Percentiles rank a stretch among this genome's conserved stretches.
Evolutionary conservation across 2,797 vertebrate species (phyloP).

Genomic region (Alosa sapidissima): DNA sequence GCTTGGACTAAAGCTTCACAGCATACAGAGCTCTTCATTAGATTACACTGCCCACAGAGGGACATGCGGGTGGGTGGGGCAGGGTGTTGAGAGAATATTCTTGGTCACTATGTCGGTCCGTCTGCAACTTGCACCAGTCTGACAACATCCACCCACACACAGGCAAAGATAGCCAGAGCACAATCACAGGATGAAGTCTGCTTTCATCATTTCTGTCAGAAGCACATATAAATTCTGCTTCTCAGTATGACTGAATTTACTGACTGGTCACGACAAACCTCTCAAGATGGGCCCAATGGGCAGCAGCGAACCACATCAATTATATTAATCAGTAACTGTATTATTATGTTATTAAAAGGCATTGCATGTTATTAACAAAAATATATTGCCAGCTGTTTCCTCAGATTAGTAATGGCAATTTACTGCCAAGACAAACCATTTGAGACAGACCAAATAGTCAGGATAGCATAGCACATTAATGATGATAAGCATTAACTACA

Average conservation of each 20-base stretch:
- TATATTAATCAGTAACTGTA: no score
- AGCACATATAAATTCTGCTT: background rate
- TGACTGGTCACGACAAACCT: no score
- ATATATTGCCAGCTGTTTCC: no score
- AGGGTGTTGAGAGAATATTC: background rate
- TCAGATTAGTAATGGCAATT: no score
- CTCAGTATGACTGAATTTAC: background rate
- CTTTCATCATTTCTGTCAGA: slow-evolving; percentile 11
- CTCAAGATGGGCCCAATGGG: no score
- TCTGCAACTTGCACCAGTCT: background rate
- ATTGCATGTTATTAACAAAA: no score
- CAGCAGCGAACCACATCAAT: no score
- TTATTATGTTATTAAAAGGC: no score
- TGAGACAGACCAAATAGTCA: background rate
- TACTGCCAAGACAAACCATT: background rate
- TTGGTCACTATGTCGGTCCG: background rate
- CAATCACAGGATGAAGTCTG: background rate
- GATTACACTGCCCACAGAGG: background rate
- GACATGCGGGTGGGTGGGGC: background rate
- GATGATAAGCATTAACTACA: background rate
- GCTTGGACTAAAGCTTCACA: background rate
- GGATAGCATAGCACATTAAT: background rate
- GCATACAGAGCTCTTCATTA: background rate
- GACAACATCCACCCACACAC: slow-evolving; percentile 1
- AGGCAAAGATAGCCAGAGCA: slow-evolving; percentile 21